Base-by-base conservation (phyloP, 2,797 vertebrate species). In the Cyprinodon diabolis region DNA sequence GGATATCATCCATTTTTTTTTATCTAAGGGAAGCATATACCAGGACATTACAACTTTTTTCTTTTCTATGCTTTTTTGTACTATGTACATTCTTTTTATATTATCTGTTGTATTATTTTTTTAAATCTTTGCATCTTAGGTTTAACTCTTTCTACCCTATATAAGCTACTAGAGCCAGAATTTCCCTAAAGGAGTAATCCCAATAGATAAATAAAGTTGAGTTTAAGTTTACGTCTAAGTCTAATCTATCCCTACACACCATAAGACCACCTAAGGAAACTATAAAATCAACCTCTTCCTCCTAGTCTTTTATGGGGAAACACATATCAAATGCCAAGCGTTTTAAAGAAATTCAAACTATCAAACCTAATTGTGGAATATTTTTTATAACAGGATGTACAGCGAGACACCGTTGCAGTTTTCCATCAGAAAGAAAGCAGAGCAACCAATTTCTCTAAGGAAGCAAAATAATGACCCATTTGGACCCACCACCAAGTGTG, bases 391-490 rank as follows among this genome's bases (percentile, higher is more conserved):
- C 45, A 72, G n/a, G 43, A 76, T 83, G 68, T 67, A 23, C 74
- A 37, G 68, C 51, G 62, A 82, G 63, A 71, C 66, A 56, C 52
- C 19, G 6, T 68, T 45, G 21, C 78, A 76, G 68, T 81, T 73
- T 76, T 72, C 40, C n/a, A 68, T 67, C 67, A 65, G 74, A 79
- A 72, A 77, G 30, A 35, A 85, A 88, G 79, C 60, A 80, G 52
- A 79, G 67, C 66, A 75, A 71, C 71, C 55, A 76, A 72, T 91
- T 89, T 89, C 65, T 72, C 55, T 49, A 15, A 63, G 65, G 72
- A 80, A 67, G 78, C 81, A 71, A 82, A 83, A 80, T 87, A 85
- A 91, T 84, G 75, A 84, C 83, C 82, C 78, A 84, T 87, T 88
- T 84, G 62, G 79, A 85, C 81, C 79, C 76, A 81, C 80, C 47